phyloP scores from a whole-genome alignment of 2,888 invertebrate genomes.

The Oscheius sp. region DNA sequence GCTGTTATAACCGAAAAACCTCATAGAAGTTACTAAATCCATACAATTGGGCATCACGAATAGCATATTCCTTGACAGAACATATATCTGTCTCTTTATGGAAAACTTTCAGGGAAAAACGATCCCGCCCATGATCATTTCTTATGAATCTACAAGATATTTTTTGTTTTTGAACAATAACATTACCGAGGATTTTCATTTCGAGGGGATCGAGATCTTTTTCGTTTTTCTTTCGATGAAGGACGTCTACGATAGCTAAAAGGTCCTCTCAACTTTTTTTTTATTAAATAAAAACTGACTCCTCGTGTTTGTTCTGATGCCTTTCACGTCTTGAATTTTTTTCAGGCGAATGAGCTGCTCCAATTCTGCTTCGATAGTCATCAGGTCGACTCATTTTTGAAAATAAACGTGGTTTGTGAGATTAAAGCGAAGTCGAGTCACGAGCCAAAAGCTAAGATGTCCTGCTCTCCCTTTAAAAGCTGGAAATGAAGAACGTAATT shows the following conservation, averaged over 20 bases:
- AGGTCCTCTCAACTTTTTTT: background rate
- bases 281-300: background rate
- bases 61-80: background rate
- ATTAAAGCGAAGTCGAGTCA: too few relatives aligned
- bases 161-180: background rate
- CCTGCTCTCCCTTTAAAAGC: too few relatives aligned
- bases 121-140: background rate
- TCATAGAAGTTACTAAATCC: conserved; percentile 4
- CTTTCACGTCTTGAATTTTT: background rate
- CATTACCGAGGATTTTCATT: too few relatives aligned
- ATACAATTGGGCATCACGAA: background rate
- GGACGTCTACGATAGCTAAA: background rate
- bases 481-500: too few relatives aligned
- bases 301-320: background rate
- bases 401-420: too few relatives aligned
- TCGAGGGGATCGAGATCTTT: too few relatives aligned
- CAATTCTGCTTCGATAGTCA: conserved; percentile 14
- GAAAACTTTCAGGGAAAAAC: background rate
- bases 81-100: background rate
- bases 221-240: too few relatives aligned
- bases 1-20: background rate
- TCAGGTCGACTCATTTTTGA: conserved; percentile 13
- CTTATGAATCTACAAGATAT: background rate
- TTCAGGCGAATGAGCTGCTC: background rate
- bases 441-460: too few relatives aligned